Percentiles rank a stretch among this genome's conserved stretches.
These are phyloP conservation scores for Tachina grossa DNA, from an alignment of 2,888 invertebrate species.

Conservation along the genomic window DNA sequence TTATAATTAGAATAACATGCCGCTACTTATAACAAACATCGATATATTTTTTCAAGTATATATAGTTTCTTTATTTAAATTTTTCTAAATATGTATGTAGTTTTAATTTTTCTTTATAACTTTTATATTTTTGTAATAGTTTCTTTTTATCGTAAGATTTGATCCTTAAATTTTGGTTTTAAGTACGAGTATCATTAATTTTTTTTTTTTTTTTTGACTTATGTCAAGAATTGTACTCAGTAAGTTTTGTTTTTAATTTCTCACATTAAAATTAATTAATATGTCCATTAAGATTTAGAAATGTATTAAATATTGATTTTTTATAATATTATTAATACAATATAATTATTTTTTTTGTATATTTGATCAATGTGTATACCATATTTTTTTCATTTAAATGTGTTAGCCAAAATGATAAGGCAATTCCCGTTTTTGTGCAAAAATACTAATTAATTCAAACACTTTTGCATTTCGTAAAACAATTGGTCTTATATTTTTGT, in stretches of 20 bases:
- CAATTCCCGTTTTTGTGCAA: too few relatives aligned
- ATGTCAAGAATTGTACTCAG: conserved; percentile 63
- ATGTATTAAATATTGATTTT: conserved; percentile 7
- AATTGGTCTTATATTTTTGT: too few relatives aligned
- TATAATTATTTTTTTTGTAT: conserved; percentile 1
- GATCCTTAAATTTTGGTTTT: conserved; percentile 38
- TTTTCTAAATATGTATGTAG: conserved; percentile 33
- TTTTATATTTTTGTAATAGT: conserved; percentile 26
- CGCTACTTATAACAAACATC: conserved; percentile 72
- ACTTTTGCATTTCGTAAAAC: too few relatives aligned
- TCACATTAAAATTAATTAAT: neutral
- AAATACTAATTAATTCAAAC: too few relatives aligned
- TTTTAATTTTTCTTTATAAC: conserved; percentile 7
- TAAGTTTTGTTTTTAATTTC: conserved; percentile 33
- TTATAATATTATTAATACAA: neutral
- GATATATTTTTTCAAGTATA: conserved; percentile 64
- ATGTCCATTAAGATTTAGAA: conserved; percentile 31
- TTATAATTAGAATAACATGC: conserved; percentile 68
- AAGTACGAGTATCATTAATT: conserved; percentile 18
- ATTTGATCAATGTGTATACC: conserved; percentile 4
- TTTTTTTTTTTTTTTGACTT: conserved; percentile 62
- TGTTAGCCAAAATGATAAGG: conserved; percentile 7
- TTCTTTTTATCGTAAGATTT: conserved; percentile 28
- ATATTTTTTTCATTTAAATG: neutral
- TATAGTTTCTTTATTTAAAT: conserved; percentile 59